Conservation (phyloP, 2,113 vertebrate genomes). For the Chamaetylas fuelleborni region DNA sequence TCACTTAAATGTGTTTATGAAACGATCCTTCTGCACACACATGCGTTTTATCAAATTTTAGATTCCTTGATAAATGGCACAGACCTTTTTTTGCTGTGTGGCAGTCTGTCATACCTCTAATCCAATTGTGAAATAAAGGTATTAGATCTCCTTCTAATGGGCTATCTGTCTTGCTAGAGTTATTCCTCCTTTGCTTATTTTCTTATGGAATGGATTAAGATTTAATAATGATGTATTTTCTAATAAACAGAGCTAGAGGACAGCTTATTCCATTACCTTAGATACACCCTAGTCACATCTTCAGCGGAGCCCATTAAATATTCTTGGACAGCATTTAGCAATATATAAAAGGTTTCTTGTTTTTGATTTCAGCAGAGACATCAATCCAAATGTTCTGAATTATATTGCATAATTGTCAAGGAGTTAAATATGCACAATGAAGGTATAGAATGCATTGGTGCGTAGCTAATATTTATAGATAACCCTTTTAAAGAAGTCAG, state of each 20-base stretch:
- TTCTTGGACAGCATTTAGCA: background rate
- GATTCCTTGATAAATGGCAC: constrained; percentile 35
- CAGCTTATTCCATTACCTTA: background rate
- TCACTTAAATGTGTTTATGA: constrained; percentile 57
- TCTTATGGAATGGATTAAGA: background rate
- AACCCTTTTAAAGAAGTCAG: constrained; percentile 22
- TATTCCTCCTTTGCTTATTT: background rate
- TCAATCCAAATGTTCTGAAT: constrained; percentile 48
- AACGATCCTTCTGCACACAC: background rate
- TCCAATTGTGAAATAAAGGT: constrained; percentile 43
- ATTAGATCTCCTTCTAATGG: constrained; percentile 16
- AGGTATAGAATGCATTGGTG: constrained; percentile 1
- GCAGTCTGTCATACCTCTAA: constrained; percentile 20
- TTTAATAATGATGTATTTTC: constrained; percentile 37
- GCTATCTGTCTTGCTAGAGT: background rate
- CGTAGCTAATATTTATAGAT: constrained; percentile 56
- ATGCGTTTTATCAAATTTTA: constrained; percentile 38
- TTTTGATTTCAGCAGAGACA: constrained; percentile 26
- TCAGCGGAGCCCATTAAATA: background rate
- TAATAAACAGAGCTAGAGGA: background rate
- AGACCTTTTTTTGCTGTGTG: background rate
- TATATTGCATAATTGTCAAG: constrained; percentile 56
- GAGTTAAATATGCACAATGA: constrained; percentile 41
- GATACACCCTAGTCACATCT: background rate
- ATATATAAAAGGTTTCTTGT: background rate